phyloP scores from a whole-genome alignment of 1,140 invertebrate genomes.

The Drosophila ohnishii region DNA sequence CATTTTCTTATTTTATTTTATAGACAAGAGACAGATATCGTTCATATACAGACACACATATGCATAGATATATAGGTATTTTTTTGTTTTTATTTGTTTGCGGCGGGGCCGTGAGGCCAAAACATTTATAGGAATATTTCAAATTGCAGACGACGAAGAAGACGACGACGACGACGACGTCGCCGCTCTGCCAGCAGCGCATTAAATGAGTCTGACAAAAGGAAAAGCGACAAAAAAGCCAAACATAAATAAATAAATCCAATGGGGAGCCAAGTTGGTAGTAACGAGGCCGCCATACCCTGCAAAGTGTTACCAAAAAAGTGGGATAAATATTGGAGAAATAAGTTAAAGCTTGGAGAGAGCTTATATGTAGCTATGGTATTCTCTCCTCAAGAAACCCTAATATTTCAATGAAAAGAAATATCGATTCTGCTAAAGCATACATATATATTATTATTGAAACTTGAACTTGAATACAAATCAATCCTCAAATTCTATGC shows the following conservation, averaged over 20 bases:
- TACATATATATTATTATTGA: no score
- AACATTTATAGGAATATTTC: slow-evolving; percentile 74
- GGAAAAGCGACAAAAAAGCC: slow-evolving; percentile 35
- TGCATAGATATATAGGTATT: slow-evolving; percentile 10
- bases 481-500: background rate
- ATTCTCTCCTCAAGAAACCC: no score
- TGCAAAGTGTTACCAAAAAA: background rate
- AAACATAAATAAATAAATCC: slow-evolving; percentile 51
- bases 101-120: slow-evolving; percentile 63
- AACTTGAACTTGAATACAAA: no score
- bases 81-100: slow-evolving; percentile 39
- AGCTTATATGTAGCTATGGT: no score
- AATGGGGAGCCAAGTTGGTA: slow-evolving; percentile 5
- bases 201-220: slow-evolving; percentile 59
- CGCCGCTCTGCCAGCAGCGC: slow-evolving; percentile 35
- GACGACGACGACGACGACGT: slow-evolving; percentile 29
- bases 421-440: no score
- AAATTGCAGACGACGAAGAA: slow-evolving; percentile 54
- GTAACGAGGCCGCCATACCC: slow-evolving; percentile 15
- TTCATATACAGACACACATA: slow-evolving; percentile 36
- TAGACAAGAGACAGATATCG: slow-evolving; percentile 73
- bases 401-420: no score
- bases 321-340: background rate
- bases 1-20: slow-evolving; percentile 61
- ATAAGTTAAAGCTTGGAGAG: no score